phyloP scores from a whole-genome alignment of 2,888 invertebrate genomes.

The Entomobrya multifasciata region DNA sequence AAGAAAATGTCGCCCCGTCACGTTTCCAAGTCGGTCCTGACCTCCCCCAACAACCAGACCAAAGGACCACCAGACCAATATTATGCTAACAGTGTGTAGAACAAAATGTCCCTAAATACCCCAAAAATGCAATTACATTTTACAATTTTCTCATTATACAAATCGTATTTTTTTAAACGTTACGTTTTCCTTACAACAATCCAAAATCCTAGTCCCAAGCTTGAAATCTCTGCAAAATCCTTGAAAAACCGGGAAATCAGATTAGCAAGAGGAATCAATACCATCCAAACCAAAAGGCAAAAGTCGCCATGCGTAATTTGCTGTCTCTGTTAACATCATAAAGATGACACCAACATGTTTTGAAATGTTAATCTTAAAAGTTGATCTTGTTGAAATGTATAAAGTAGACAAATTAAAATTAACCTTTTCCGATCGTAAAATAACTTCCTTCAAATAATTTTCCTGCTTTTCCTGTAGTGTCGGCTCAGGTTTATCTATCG shows the following conservation, averaged over 20 bases:
- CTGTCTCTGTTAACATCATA: not conserved
- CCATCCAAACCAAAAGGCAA: conserved; percentile 5
- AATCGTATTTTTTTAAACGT: too few species aligned
- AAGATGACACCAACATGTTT: not conserved
- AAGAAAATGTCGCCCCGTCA: not conserved
- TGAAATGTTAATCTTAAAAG: too few species aligned
- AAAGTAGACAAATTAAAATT: not conserved
- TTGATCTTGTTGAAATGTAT: too few species aligned
- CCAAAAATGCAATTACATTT: not conserved
- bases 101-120: not conserved
- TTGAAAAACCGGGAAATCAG: not conserved
- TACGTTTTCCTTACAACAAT: too few species aligned
- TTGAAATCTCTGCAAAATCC: not conserved
- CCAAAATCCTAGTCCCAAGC: not conserved
- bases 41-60: conserved; percentile 8
- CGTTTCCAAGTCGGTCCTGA: not conserved
- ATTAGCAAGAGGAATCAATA: not conserved
- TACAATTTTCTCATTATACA: too few species aligned
- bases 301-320: conserved; percentile 12
- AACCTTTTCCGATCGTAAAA: not conserved
- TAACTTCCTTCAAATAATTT: not conserved
- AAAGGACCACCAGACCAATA: conserved; percentile 2
- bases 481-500: too few species aligned
- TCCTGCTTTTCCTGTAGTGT: not conserved
- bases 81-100: not conserved